These are phyloP conservation scores for Bufo bufo DNA, from an alignment of 2,113 vertebrate species.

Conservation along the genomic window DNA sequence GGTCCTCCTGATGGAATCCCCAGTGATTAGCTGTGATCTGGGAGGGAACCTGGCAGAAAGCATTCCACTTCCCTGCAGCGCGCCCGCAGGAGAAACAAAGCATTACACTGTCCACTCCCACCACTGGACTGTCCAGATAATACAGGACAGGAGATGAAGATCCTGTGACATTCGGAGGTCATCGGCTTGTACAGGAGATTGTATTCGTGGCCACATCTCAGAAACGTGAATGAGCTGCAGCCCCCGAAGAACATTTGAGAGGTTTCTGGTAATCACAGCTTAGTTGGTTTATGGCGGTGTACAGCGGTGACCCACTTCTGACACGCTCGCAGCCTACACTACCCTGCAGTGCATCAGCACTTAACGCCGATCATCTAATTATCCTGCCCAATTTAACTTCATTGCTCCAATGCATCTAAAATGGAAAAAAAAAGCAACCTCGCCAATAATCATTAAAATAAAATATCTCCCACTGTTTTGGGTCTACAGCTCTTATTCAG, in stretches of 20 bases:
- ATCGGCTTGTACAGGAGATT: background rate
- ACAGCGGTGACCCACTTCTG: slow-evolving; percentile 10
- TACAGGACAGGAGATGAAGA: background rate
- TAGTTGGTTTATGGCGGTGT: background rate
- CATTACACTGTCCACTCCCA: background rate
- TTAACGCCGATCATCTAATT: background rate
- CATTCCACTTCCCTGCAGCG: background rate
- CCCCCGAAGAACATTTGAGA: background rate
- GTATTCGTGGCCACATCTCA: background rate
- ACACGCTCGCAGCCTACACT: background rate
- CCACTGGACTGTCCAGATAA: background rate
- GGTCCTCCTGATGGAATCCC: too few relatives aligned
- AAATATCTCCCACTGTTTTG: too few relatives aligned
- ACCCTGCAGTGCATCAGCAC: too few relatives aligned
- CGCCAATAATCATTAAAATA: too few relatives aligned
- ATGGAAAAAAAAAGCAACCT: too few relatives aligned
- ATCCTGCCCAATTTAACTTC: background rate
- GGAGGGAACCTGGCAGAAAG: background rate
- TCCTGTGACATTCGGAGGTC: background rate
- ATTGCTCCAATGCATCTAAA: background rate
- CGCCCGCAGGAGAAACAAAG: background rate
- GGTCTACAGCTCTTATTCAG: too few relatives aligned
- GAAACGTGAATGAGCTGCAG: too few relatives aligned
- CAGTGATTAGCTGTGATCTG: background rate
- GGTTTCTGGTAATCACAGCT: background rate